A percentile compares a stretch with the other conserved stretches of the same genome.
Evolutionary conservation across 2,113 vertebrate genomes (phyloP).

Genomic region (Dryoscopus gambensis): DNA sequence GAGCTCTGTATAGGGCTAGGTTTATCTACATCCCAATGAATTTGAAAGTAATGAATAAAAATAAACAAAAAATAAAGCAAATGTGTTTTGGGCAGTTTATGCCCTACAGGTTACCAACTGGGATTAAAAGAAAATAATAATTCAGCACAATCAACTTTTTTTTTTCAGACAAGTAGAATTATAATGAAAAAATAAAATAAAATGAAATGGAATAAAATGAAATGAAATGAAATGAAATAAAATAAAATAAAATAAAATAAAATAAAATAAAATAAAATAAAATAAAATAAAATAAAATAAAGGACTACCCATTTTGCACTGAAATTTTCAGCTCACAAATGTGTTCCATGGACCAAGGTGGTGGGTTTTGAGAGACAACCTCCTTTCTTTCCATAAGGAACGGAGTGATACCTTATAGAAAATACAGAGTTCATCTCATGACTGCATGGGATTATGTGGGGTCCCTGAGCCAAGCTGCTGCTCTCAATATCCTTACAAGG

Average conservation of each 20-base stretch:
- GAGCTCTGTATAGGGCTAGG: not conserved
- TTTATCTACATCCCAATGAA: not conserved
- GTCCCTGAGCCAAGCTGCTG: not conserved
- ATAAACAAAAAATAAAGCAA: not conserved
- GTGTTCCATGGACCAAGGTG: not conserved
- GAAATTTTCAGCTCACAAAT: not conserved
- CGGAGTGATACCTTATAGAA: accelerated
- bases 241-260: not conserved
- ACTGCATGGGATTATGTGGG: not conserved
- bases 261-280: not conserved
- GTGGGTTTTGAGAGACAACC: not conserved
- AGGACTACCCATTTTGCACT: not conserved
- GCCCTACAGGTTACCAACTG: not conserved
- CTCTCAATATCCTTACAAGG: not conserved
- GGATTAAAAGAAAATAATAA: not conserved
- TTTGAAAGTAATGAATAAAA: not conserved
- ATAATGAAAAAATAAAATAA: not conserved
- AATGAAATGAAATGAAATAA: not conserved
- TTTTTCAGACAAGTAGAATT: not conserved
- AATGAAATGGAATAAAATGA: not conserved
- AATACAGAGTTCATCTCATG: not conserved
- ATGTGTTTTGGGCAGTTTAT: not conserved
- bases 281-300: not conserved
- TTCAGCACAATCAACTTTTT: not conserved
- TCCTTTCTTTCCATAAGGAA: not conserved